A percentile compares a stretch with the other conserved stretches of the same genome.
Evolutionary conservation across 2,888 invertebrate species (phyloP).

Genomic region (Boloria euphrosyne): DNA sequence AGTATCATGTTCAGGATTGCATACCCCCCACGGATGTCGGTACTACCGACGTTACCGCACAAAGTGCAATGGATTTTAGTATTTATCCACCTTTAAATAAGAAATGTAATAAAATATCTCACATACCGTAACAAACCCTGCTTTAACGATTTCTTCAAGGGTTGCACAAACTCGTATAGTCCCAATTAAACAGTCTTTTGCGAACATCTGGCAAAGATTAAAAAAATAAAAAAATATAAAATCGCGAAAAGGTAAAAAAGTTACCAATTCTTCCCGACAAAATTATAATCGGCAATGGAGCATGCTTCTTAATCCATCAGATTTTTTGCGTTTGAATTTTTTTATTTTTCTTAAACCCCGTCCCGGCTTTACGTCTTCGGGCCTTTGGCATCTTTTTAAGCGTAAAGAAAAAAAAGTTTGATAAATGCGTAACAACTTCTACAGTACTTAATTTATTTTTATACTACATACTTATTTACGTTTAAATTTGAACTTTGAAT

Average conservation of each 20-base stretch:
- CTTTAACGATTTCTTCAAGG: slow-evolving; percentile 46
- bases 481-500: background rate
- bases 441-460: slow-evolving; percentile 14
- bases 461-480: background rate
- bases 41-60: slow-evolving; percentile 6
- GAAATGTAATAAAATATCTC: slow-evolving; percentile 7
- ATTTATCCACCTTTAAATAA: slow-evolving; percentile 21
- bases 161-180: slow-evolving; percentile 47
- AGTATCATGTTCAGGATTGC: slow-evolving; percentile 32
- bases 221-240: slow-evolving; percentile 44
- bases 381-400: slow-evolving; percentile 54
- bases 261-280: slow-evolving; percentile 55
- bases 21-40: slow-evolving; percentile 48
- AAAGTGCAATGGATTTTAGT: slow-evolving; percentile 28
- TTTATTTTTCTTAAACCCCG: slow-evolving; percentile 43
- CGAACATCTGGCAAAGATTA: slow-evolving; percentile 62
- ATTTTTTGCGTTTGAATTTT: slow-evolving; percentile 49
- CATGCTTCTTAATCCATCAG: slow-evolving; percentile 68
- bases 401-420: slow-evolving; percentile 36
- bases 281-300: slow-evolving; percentile 77
- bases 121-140: background rate
- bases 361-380: slow-evolving; percentile 54
- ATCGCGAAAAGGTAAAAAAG: slow-evolving; percentile 49
- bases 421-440: slow-evolving; percentile 34
- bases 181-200: slow-evolving; percentile 72